These are phyloP conservation scores for Episyrphus balteatus DNA, from an alignment of 1,140 invertebrate genomes.

Conservation along the genomic window DNA sequence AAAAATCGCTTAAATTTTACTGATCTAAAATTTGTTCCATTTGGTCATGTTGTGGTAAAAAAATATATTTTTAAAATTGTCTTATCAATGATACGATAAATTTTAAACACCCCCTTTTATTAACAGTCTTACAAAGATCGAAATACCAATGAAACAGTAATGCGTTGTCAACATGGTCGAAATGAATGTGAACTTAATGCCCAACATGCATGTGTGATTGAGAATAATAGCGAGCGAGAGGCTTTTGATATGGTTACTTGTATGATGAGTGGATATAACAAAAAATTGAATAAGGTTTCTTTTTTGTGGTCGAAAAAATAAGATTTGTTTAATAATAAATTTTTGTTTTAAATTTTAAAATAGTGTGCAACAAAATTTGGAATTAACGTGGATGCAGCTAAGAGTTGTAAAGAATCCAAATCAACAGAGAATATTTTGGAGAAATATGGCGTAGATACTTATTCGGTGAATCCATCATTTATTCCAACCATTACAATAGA, in stretches of 20 bases:
- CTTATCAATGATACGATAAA: too few species aligned
- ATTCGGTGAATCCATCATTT: conserved; percentile 20
- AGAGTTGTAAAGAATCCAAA: conserved; percentile 17
- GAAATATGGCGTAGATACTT: conserved; percentile 22
- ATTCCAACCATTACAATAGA: conserved; percentile 30
- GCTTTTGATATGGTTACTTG: conserved; percentile 26
- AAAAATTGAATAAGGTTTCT: conserved; percentile 11
- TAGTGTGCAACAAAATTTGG: conserved; percentile 13
- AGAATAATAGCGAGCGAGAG: conserved; percentile 10
- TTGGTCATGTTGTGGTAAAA: conserved; percentile 30
- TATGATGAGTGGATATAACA: conserved; percentile 18
- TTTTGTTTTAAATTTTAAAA: background rate
- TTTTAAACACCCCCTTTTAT: too few species aligned
- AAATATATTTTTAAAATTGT: background rate
- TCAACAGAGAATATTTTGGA: conserved; percentile 19
- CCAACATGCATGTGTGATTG: conserved; percentile 26
- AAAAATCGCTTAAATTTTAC: conserved; percentile 18
- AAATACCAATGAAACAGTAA: conserved; percentile 3
- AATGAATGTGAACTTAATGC: conserved; percentile 31
- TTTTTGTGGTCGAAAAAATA: background rate
- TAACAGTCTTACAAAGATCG: conserved; percentile 7
- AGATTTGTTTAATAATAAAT: too few species aligned
- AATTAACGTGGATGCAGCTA: conserved; percentile 16
- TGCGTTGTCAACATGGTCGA: conserved; percentile 25
- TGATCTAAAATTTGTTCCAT: conserved; percentile 28